Conservation (phyloP, 1,140 invertebrate species). For the Panulirus ornatus region DNA sequence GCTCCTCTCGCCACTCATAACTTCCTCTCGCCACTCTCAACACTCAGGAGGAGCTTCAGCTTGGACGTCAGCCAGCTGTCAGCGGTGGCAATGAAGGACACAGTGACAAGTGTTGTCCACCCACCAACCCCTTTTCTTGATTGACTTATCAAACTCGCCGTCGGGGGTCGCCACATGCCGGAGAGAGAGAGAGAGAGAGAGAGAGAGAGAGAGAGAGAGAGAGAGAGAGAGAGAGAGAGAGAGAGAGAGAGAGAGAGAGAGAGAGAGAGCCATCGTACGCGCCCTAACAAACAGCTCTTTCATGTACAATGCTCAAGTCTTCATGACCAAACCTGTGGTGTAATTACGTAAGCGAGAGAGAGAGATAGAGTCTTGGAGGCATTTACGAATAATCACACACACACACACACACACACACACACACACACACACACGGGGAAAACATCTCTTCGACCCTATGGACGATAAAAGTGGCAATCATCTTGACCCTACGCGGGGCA, state of each 20-base stretch:
- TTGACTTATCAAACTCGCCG: conserved; percentile 55
- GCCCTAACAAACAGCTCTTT: too few species aligned
- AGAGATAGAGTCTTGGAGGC: too few species aligned
- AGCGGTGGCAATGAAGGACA: background rate
- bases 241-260: background rate
- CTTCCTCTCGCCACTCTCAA: background rate
- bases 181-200: background rate
- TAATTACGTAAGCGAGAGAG: too few species aligned
- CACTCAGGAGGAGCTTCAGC: background rate
- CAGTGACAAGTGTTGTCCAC: conserved; percentile 26
- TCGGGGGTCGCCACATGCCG: conserved; percentile 17
- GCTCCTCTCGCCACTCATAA: too few species aligned
- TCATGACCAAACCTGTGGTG: too few species aligned
- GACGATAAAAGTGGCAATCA: background rate
- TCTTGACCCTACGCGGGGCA: background rate
- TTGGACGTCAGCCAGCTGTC: conserved; percentile 4
- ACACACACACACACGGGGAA: too few species aligned
- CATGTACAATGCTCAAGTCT: too few species aligned
- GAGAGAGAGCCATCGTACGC: too few species aligned
- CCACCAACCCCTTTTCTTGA: conserved; percentile 47
- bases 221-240: background rate
- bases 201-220: background rate
- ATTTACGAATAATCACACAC: too few species aligned
- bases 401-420: too few species aligned
- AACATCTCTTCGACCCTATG: too few species aligned